These are phyloP conservation scores for Acipenser oxyrinchus DNA, from an alignment of 2,797 vertebrate genomes.

Conservation along the genomic window DNA sequence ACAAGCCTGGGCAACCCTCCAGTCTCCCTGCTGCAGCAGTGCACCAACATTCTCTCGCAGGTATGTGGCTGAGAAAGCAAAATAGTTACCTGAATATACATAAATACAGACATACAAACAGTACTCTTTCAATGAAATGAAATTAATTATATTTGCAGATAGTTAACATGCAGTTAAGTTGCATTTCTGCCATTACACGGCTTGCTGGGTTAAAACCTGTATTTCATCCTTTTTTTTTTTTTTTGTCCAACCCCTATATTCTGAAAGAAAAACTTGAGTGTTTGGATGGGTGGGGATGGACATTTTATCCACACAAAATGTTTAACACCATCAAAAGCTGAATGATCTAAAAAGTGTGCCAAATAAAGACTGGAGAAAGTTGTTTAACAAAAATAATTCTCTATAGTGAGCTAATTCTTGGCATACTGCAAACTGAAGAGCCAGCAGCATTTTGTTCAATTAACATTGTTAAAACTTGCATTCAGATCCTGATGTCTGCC, in stretches of 20 bases:
- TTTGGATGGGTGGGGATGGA: too few relatives aligned
- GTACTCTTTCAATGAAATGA: background rate
- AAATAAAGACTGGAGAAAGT: too few relatives aligned
- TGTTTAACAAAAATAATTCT: background rate
- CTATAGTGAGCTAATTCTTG: background rate
- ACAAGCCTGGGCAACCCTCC: conserved; percentile 94
- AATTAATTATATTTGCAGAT: too few relatives aligned
- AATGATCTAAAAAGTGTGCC: too few relatives aligned
- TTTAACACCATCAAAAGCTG: too few relatives aligned
- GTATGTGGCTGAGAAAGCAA: conserved; percentile 45
- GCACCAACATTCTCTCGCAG: conserved; percentile 98
- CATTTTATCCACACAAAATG: too few relatives aligned
- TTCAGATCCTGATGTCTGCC: background rate
- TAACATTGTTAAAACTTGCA: background rate
- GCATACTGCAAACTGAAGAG: background rate
- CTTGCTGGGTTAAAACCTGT: too few relatives aligned
- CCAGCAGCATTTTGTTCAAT: background rate
- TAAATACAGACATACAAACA: background rate
- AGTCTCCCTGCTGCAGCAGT: conserved; percentile 91
- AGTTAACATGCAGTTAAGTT: too few relatives aligned
- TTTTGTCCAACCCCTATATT: too few relatives aligned
- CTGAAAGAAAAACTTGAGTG: too few relatives aligned
- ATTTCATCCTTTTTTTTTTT: too few relatives aligned
- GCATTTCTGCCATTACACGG: too few relatives aligned
- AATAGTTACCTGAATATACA: background rate